Evolutionary conservation across 64 coral and sea anemone genomes (phyloP), one percentile per base, ranked within the genome.

Genomic region (Montipora cactus): DNA sequence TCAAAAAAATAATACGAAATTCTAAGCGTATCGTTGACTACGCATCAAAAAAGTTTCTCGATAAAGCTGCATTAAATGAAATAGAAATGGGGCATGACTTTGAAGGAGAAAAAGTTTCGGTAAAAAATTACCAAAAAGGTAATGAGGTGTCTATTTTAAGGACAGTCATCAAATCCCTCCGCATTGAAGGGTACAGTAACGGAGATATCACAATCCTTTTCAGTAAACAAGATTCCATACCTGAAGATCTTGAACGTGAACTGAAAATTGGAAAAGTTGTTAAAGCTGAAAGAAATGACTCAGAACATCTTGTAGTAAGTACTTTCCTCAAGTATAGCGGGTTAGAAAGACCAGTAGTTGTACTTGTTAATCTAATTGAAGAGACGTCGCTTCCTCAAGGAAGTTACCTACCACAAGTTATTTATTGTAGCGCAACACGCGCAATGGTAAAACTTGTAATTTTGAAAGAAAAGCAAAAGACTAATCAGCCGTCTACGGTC

Each of bases 61-160:
- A 4, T 18, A 5, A 47, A 0, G 5, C 80, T 16, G 59, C 47
- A 19, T 3, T 12, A 3, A 8, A 44, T 9, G 9, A 81, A 13
- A 16, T 93, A 67, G 4, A 81, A 88, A 57, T 93, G 7, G 77
- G 14, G 0, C 92, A 93, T 14, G 77, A 93, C 62, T 93, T 93
- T 21, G 9, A n/a, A 4, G 92, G 92, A 5, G 92, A 93, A 6
- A 58, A 59, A 14, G 5, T 19, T 25, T 25, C 23, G 23, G 23
- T 25, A 25, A 25, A 25, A 25, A 25, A 25, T 25, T 25, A 25
- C 23, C 23, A 25, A 25, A 25, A 0, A 25, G 23, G 23, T 0
- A 25, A 25, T 25, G 23, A 25, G 23, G 23, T 25, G 23, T 25
- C 23, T 25, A 25, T 0, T 25, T 19, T 0, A 9, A 22, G 58